Conservation (phyloP, 2,797 vertebrate genomes). For the Semaprochilodus insignis region DNA sequence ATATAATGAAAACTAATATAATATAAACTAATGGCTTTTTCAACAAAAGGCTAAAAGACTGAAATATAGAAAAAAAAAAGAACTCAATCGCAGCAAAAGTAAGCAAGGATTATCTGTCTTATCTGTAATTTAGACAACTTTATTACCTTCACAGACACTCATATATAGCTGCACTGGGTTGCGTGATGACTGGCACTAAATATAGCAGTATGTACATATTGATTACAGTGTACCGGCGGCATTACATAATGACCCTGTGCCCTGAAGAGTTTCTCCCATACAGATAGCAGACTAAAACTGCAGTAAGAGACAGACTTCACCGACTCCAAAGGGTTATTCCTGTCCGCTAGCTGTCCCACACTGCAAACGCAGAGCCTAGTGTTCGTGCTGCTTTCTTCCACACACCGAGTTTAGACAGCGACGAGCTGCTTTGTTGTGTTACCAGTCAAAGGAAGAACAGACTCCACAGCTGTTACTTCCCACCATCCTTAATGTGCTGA, state of each 20-base stretch:
- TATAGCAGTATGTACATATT: neutral
- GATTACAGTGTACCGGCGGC: constrained; percentile 6
- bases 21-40: no score
- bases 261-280: neutral
- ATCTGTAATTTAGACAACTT: neutral
- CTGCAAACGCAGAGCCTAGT: neutral
- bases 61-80: no score
- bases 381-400: constrained; percentile 1
- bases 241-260: neutral
- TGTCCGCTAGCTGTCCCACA: no score
- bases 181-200: neutral
- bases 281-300: neutral
- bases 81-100: no score
- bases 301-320: neutral
- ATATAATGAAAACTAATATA: no score
- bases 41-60: no score
- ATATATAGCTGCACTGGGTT: neutral
- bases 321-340: neutral
- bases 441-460: neutral
- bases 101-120: no score
- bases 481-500: constrained; percentile 1
- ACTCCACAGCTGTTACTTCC: constrained; percentile 16
- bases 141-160: neutral
- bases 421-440: neutral
- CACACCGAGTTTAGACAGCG: neutral